A percentile compares a stretch with the other conserved stretches of the same genome.
phyloP scores from a whole-genome alignment of 2,888 invertebrate species.

The Rhingia rostrata region DNA sequence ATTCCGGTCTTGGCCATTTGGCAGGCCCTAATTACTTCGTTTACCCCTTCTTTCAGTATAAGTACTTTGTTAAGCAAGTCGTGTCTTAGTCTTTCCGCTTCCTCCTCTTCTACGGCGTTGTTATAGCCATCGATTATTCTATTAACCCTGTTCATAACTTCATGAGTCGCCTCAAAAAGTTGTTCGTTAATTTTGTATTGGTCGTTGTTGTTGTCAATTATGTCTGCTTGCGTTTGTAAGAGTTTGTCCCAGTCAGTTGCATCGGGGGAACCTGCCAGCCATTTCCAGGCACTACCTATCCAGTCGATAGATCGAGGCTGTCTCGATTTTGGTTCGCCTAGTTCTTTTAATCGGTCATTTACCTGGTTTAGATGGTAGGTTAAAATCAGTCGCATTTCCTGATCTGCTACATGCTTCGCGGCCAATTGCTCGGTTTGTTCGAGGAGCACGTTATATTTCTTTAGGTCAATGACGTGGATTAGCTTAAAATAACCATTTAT shows the following conservation, averaged over 20 bases:
- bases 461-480: conserved; percentile 9
- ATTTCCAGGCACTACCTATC: conserved; percentile 27
- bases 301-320: conserved; percentile 15
- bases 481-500: not conserved
- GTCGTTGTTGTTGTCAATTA: not conserved
- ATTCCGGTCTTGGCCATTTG: no score
- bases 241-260: not conserved
- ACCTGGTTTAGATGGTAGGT: conserved; percentile 4
- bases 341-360: conserved; percentile 13
- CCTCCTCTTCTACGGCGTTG: no score
- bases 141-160: no score
- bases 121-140: no score
- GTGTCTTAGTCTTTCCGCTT: no score
- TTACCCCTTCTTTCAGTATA: no score
- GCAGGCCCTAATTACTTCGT: no score
- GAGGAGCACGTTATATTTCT: conserved; percentile 18
- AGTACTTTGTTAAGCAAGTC: no score
- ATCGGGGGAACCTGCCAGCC: conserved; percentile 10
- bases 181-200: no score
- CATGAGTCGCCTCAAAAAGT: no score
- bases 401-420: conserved; percentile 5
- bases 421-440: not conserved
- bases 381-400: not conserved
- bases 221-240: not conserved
- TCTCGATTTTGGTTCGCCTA: conserved; percentile 22